phyloP scores from a whole-genome alignment of 2,113 vertebrate species.

The Trogon surrucura region DNA sequence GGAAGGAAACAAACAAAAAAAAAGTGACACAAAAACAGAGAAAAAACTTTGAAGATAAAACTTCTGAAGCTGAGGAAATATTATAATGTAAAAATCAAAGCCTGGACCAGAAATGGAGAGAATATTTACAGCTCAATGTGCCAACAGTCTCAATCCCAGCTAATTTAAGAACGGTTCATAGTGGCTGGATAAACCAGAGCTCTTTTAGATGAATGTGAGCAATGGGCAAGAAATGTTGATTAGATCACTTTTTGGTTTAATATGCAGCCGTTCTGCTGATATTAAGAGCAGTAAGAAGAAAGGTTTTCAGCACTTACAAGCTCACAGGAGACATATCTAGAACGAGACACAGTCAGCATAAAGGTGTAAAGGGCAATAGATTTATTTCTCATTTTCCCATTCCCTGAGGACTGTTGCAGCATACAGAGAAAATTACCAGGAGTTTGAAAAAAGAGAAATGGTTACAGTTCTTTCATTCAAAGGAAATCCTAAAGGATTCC shows the following conservation, averaged over 20 bases:
- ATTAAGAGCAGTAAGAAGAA: slow-evolving; percentile 50
- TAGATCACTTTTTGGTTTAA: slow-evolving; percentile 57
- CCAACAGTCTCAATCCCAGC: slow-evolving; percentile 29
- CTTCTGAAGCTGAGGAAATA: slow-evolving; percentile 19
- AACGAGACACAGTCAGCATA: slow-evolving; percentile 39
- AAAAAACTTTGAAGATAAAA: slow-evolving; percentile 38
- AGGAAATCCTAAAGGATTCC: slow-evolving; percentile 54
- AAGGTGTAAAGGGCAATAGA: slow-evolving; percentile 53
- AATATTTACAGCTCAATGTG: slow-evolving; percentile 32
- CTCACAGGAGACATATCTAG: slow-evolving; percentile 58
- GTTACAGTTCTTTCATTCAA: slow-evolving; percentile 41
- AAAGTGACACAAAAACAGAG: neutral
- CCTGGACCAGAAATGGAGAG: neutral
- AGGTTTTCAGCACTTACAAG: slow-evolving; percentile 34
- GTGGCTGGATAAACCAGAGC: neutral
- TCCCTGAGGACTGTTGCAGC: slow-evolving; percentile 55
- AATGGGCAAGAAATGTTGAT: slow-evolving; percentile 53
- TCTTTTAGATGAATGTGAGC: slow-evolving; percentile 42
- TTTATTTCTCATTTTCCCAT: slow-evolving; percentile 65
- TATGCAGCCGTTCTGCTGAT: slow-evolving; percentile 60
- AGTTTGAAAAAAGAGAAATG: slow-evolving; percentile 41
- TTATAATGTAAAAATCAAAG: slow-evolving; percentile 16
- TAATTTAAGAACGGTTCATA: slow-evolving; percentile 52
- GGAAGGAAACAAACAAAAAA: neutral
- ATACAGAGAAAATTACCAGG: slow-evolving; percentile 61